These are phyloP conservation scores for Eueides isabella DNA, from an alignment of 1,140 invertebrate genomes.

Conservation along the genomic window DNA sequence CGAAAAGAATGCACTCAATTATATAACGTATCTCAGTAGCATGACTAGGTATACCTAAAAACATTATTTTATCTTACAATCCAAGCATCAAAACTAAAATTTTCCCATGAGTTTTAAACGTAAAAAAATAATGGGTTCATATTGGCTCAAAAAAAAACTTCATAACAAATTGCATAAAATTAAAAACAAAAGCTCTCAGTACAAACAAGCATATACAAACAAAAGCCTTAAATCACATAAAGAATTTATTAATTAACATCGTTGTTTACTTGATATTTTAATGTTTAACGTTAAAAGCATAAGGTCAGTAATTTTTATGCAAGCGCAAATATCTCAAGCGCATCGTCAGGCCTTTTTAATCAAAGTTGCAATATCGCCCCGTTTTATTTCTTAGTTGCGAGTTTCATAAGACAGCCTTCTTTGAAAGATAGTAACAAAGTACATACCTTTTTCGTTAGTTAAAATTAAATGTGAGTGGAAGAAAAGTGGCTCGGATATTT, in stretches of 20 bases:
- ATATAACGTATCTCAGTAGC: too few species aligned
- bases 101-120: too few species aligned
- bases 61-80: too few species aligned
- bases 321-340: conserved; percentile 38
- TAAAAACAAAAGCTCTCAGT: too few species aligned
- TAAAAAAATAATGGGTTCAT: too few species aligned
- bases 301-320: conserved; percentile 44
- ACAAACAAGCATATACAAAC: not conserved
- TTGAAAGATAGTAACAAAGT: conserved; percentile 60
- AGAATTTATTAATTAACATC: not conserved
- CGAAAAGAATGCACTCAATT: too few species aligned
- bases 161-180: too few species aligned
- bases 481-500: conserved; percentile 48
- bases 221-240: not conserved
- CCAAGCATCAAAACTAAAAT: too few species aligned
- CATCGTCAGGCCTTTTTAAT: conserved; percentile 45
- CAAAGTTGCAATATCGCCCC: conserved; percentile 57
- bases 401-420: conserved; percentile 62
- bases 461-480: conserved; percentile 51
- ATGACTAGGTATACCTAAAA: too few species aligned
- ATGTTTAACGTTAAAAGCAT: conserved; percentile 4
- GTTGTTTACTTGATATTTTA: not conserved
- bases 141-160: too few species aligned
- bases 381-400: conserved; percentile 61
- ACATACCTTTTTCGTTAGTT: conserved; percentile 53